Conservation (phyloP, 2,797 vertebrate species). For the Melanotaenia nigrans region DNA sequence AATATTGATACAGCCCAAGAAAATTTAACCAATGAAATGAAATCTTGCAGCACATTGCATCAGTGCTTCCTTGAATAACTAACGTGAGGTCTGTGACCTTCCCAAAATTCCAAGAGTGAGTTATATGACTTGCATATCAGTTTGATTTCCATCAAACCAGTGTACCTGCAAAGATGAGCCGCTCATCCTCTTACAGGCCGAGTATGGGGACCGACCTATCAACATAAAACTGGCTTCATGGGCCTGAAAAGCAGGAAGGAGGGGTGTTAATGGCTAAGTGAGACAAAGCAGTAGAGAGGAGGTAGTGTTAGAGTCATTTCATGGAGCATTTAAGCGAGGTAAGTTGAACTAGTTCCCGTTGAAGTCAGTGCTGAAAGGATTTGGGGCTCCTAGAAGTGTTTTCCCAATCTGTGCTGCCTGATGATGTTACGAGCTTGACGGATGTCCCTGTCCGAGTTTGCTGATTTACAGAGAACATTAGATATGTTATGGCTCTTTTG, state of each 20-base stretch:
- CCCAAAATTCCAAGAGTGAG: background rate
- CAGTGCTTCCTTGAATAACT: background rate
- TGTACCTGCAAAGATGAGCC: slow-evolving; percentile 22
- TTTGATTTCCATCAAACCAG: slow-evolving; percentile 7
- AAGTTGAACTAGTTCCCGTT: slow-evolving; percentile 48
- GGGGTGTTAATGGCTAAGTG: slow-evolving; percentile 62
- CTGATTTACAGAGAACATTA: slow-evolving; percentile 15
- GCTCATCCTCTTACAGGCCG: slow-evolving; percentile 34
- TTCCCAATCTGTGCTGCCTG: slow-evolving; percentile 7
- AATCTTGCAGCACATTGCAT: background rate
- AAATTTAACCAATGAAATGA: background rate
- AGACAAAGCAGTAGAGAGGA: slow-evolving; percentile 60
- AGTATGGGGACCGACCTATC: slow-evolving; percentile 35
- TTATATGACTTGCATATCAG: slow-evolving; percentile 1
- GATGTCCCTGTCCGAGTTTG: slow-evolving; percentile 1
- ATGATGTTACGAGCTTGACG: background rate
- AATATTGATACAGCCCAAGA: background rate
- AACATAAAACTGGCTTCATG: slow-evolving; percentile 36
- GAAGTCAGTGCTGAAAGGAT: slow-evolving; percentile 38
- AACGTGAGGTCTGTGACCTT: background rate
- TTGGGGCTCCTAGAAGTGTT: slow-evolving; percentile 16
- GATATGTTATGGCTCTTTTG: slow-evolving; percentile 7
- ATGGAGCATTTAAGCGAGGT: slow-evolving; percentile 61
- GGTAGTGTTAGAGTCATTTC: slow-evolving; percentile 65
- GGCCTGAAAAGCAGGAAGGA: slow-evolving; percentile 57